Evolutionary conservation across 1,140 invertebrate genomes (phyloP), one percentile per base, ranked within the genome.

Genomic region (Pachypsylla venusta): DNA sequence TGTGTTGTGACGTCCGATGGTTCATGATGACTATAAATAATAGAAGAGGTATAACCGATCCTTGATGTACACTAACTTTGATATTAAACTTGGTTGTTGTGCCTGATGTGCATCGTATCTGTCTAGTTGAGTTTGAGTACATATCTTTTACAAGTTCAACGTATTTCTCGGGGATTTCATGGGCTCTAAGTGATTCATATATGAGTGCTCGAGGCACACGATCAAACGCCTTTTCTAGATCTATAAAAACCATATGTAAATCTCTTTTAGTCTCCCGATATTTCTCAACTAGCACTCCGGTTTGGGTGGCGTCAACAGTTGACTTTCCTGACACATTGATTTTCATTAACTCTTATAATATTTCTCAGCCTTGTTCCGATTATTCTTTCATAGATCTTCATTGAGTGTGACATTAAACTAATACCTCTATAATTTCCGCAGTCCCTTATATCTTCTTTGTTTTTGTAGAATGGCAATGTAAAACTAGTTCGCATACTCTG

Each of bases 221-320:
- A 20, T 56, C 25, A 14, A 56, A 56, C 28, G 55, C 55, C 55
- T 56, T 56, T 56, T 56, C 55, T 25, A 56, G 42, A n/a, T 48
- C 42, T n/a, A 48, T 48, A n/a, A 48, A n/a, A n/a, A 48, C 42
- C 42, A 48, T 48, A n/a, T 48, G 42, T 48, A 48, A n/a, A 48
- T 48, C 42, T n/a, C n/a, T 48, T 48, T n/a, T n/a, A 48, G 42
- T 3, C 4, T 48, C 42, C n/a, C 42, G 4, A n/a, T 48, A 48
- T 48, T 48, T 48, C n/a, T 48, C 42, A n/a, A 48, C 42, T n/a
- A 48, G n/a, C 4, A 48, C n/a, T n/a, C 42, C 42, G 5, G 42
- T 48, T n/a, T 48, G 42, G 42, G 22, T 48, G n/a, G 42, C 42
- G 22, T 48, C 42, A 19, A n/a, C n/a, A 5, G 42, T 48, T n/a